Base-by-base conservation (phyloP, 2,888 invertebrate species). In the Brachypterus glaber region DNA sequence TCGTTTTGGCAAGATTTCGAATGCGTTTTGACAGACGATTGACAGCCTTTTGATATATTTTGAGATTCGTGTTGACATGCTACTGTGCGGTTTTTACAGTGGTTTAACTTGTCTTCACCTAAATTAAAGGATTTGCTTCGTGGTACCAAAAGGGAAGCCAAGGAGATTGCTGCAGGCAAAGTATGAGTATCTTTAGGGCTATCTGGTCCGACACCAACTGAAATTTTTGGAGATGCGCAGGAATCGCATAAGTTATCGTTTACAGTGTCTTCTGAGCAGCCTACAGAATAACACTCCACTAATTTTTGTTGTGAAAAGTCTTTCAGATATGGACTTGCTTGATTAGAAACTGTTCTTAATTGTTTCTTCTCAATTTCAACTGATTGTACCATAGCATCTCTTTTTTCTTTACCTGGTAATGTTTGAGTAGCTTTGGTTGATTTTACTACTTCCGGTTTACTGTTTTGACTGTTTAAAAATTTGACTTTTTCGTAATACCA, bases 51-150 rank as follows among this genome's bases (percentile, higher is more conserved):
- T 15, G 32, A 50, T 12, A 49, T 36, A 45, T 41, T 47, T 17
- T 33, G 44, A 12, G 32, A 29, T 31, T 57, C 55, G 35, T 50
- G 52, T 40, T 55, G 60, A 30, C 58, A 55, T 12, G 70, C 72
- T 64, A 59, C 69, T 59, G 54, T 79, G 70, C 55, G 68, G 62
- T 54, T 72, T 68, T 44, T 63, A 9, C 50, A 44, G 7, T 68
- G 53, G 35, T 68, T 68, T 1, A 69, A 51, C 46, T 67, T 69
- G 33, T 70, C 71, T 33, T 73, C 74, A 2, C 75, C 74, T 49
- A 74, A 64, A 52, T 74, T 73, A 49, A 77, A 77, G 1, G 76
- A 76, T 43, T 71, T 70, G 51, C 75, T 77, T 36, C 74, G 63
- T 2, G 68, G 68, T 1, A 64, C 60, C 34, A 54, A 64, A 52